Evolutionary conservation across 2,888 invertebrate genomes (phyloP).

Genomic region (Aelia acuminata): DNA sequence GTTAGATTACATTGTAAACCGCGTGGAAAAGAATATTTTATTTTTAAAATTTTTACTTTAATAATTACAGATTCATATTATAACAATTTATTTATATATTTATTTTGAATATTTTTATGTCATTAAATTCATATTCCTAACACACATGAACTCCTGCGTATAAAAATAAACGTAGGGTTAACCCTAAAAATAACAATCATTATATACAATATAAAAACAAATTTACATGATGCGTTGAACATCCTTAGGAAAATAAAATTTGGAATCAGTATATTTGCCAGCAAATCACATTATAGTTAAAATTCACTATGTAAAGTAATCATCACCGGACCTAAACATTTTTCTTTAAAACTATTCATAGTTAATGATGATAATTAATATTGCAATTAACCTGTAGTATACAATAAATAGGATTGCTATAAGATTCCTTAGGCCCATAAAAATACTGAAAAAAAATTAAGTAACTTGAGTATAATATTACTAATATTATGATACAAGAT

Average conservation of each 20-base stretch:
- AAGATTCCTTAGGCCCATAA: conserved; percentile 29
- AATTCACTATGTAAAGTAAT: conserved; percentile 3
- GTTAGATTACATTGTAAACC: not conserved
- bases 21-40: not conserved
- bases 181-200: conserved; percentile 49
- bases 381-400: not conserved
- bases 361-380: not conserved
- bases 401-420: conserved; percentile 27
- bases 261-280: conserved; percentile 25
- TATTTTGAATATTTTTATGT: not conserved
- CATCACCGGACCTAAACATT: not conserved
- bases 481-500: conserved; percentile 35
- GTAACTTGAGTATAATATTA: conserved; percentile 4
- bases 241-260: conserved; percentile 39
- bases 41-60: not conserved
- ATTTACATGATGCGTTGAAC: conserved; percentile 31
- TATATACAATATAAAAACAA: conserved; percentile 47
- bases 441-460: conserved; percentile 30
- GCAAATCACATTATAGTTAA: conserved; percentile 18
- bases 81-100: conserved; percentile 13
- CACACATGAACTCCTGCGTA: conserved; percentile 41
- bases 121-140: not conserved
- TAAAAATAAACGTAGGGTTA: conserved; percentile 39
- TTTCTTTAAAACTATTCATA: conserved; percentile 5
- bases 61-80: not conserved